Percentiles rank a stretch among this genome's conserved stretches.
These are phyloP conservation scores for Phytoseiulus persimilis DNA, from an alignment of 2,888 invertebrate species.

Conservation along the genomic window DNA sequence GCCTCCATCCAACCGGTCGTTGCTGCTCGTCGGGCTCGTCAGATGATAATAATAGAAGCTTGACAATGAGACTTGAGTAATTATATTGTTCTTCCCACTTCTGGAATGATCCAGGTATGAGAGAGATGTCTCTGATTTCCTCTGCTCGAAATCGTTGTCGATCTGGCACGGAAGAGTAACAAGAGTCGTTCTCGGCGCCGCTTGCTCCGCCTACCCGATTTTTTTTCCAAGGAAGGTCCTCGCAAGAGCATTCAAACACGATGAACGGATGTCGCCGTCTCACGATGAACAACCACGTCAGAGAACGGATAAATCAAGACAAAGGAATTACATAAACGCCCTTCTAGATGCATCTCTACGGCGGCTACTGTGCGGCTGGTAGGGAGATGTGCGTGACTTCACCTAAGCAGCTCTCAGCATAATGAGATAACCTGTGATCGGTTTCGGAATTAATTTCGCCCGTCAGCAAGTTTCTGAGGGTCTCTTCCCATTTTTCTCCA, in stretches of 20 bases:
- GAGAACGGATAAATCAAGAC: not conserved
- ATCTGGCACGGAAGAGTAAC: too few relatives aligned
- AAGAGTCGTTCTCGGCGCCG: too few relatives aligned
- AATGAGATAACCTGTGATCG: not conserved
- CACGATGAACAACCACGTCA: not conserved
- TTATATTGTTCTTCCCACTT: not conserved
- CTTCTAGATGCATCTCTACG: not conserved
- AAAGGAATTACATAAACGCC: not conserved
- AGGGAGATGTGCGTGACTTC: not conserved
- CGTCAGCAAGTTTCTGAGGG: not conserved
- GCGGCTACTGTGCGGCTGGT: not conserved
- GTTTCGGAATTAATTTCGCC: not conserved
- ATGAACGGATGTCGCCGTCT: not conserved
- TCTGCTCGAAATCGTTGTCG: not conserved
- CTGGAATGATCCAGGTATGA: not conserved
- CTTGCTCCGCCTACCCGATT: too few relatives aligned
- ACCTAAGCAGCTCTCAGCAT: not conserved
- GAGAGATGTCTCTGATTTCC: not conserved
- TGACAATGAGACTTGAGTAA: not conserved
- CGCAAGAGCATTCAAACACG: not conserved
- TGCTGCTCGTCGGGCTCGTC: not conserved
- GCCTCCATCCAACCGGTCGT: not conserved
- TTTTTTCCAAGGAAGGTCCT: too few relatives aligned
- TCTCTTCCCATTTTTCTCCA: not conserved
- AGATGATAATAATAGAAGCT: not conserved